Evolutionary conservation across 2,888 invertebrate genomes (phyloP).

Genomic region (Andrena hattorfiana): DNA sequence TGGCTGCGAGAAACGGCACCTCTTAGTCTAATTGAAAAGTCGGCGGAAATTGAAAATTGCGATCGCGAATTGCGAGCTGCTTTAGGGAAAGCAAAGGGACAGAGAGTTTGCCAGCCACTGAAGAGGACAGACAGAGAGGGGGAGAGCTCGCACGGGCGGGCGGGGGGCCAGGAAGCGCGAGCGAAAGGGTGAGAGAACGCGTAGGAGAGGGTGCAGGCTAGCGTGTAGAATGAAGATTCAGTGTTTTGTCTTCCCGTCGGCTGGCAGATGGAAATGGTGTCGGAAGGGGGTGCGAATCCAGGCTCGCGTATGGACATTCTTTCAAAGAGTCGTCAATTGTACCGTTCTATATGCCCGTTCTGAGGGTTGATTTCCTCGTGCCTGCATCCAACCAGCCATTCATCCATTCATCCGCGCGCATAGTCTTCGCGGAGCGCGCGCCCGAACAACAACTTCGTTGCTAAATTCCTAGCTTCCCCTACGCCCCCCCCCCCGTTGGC

Average conservation of each 20-base stretch:
- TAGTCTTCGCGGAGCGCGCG: slow-evolving; percentile 64
- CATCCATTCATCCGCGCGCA: slow-evolving; percentile 62
- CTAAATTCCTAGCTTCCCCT: slow-evolving; percentile 71
- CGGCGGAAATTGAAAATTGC: slow-evolving; percentile 85
- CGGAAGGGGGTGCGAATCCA: slow-evolving; percentile 75
- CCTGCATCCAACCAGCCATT: slow-evolving; percentile 74
- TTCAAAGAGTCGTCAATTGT: slow-evolving; percentile 84
- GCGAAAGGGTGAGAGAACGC: slow-evolving; percentile 53
- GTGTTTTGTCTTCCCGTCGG: slow-evolving; percentile 81
- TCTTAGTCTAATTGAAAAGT: slow-evolving; percentile 85
- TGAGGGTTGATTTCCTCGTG: slow-evolving; percentile 80
- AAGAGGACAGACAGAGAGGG: slow-evolving; percentile 47
- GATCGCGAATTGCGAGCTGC: slow-evolving; percentile 85
- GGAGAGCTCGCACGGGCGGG: slow-evolving; percentile 13
- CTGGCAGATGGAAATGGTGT: slow-evolving; percentile 68
- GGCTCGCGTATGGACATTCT: slow-evolving; percentile 81
- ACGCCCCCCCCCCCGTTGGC: not conserved
- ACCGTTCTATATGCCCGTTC: slow-evolving; percentile 79
- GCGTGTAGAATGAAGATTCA: slow-evolving; percentile 84
- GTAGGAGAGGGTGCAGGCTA: slow-evolving; percentile 68
- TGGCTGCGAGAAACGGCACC: slow-evolving; percentile 76
- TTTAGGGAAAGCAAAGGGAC: slow-evolving; percentile 79
- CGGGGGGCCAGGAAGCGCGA: slow-evolving; percentile 21
- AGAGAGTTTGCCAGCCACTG: slow-evolving; percentile 60
- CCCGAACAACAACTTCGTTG: slow-evolving; percentile 77